Conservation (phyloP, 2,113 vertebrate species). For the Podarcis cretensis region DNA sequence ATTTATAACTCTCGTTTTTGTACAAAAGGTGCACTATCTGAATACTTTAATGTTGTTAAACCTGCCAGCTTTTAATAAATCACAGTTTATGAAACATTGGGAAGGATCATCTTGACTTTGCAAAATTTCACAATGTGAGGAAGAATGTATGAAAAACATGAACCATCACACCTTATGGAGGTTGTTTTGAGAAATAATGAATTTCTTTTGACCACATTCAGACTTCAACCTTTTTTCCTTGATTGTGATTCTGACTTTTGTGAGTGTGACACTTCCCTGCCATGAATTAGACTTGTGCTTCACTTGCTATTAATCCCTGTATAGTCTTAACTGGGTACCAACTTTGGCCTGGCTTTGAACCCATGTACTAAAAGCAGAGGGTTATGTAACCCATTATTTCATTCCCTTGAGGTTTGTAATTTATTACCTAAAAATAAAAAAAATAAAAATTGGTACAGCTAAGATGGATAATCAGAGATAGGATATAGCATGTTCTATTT, state of each 20-base stretch:
- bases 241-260: neutral
- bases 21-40: neutral
- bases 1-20: neutral
- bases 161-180: neutral
- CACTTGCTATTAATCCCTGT: neutral
- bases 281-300: neutral
- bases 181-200: neutral
- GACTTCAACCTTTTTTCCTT: neutral
- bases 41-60: neutral
- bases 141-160: neutral
- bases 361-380: neutral
- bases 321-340: neutral
- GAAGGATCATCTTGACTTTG: neutral
- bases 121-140: neutral
- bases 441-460: neutral
- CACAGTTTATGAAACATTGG: neutral
- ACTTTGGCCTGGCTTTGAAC: neutral
- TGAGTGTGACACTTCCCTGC: neutral
- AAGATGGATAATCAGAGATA: neutral
- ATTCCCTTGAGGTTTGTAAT: neutral
- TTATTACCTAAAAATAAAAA: neutral
- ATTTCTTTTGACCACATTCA: neutral
- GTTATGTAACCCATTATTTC: neutral
- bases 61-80: neutral
- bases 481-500: neutral